Evolutionary conservation across 2,797 vertebrate species (phyloP).

Genomic region (Sardinella longiceps): DNA sequence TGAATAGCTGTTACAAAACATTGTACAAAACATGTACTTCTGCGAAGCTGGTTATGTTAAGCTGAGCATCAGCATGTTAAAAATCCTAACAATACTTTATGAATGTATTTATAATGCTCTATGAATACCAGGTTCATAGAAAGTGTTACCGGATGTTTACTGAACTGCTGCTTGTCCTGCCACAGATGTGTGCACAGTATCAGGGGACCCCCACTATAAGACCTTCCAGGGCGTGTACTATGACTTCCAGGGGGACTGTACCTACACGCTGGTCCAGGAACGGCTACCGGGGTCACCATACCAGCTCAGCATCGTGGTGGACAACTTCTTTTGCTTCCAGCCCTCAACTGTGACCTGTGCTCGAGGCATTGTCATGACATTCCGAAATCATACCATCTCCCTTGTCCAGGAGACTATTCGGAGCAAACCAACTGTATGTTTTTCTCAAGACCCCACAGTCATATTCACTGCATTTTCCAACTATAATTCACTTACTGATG

Average conservation of each 20-base stretch:
- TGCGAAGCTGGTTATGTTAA: too few relatives aligned
- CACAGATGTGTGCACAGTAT: constrained; percentile 70
- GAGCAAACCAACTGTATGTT: too few relatives aligned
- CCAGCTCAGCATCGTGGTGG: constrained; percentile 66
- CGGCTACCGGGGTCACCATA: constrained; percentile 51
- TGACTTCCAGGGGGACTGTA: constrained; percentile 66
- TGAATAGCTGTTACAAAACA: too few relatives aligned
- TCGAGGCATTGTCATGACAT: constrained; percentile 67
- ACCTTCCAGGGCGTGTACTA: constrained; percentile 65
- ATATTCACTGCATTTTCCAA: too few relatives aligned
- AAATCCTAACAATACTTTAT: too few relatives aligned
- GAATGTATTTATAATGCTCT: too few relatives aligned
- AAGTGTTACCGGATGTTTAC: too few relatives aligned
- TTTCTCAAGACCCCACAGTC: too few relatives aligned
- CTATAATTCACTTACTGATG: too few relatives aligned
- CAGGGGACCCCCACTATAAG: constrained; percentile 76
- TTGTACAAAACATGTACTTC: too few relatives aligned
- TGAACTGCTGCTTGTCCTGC: not conserved
- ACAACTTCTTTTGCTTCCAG: constrained; percentile 61
- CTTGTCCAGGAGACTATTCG: constrained; percentile 45
- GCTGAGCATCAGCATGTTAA: too few relatives aligned
- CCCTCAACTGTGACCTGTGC: constrained; percentile 57
- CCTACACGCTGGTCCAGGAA: constrained; percentile 72
- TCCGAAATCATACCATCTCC: constrained; percentile 58
- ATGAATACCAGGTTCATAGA: too few relatives aligned